These are phyloP conservation scores for Holacanthus passer DNA, from an alignment of 2,113 vertebrate genomes.

Conservation along the genomic window DNA sequence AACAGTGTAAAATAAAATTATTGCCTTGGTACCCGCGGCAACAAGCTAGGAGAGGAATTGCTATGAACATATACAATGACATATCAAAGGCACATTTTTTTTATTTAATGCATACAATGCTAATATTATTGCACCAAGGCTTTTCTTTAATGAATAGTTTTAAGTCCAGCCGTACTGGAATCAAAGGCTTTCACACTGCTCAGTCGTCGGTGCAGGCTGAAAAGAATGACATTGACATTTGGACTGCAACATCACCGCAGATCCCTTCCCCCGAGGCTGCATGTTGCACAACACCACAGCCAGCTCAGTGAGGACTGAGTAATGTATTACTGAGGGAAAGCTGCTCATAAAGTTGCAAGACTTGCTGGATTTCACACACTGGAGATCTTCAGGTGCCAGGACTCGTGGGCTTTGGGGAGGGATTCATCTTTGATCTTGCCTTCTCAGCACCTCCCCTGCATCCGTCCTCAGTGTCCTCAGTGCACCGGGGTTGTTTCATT, in stretches of 20 bases:
- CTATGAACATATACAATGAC: too few relatives aligned
- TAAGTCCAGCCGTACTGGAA: not conserved
- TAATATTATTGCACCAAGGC: not conserved
- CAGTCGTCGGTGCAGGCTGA: not conserved
- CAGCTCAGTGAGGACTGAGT: conserved; percentile 50
- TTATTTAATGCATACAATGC: not conserved
- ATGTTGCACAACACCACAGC: conserved; percentile 44
- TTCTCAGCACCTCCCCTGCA: conserved; percentile 55
- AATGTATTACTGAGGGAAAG: conserved; percentile 52
- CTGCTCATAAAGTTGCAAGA: conserved; percentile 64
- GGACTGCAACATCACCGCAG: conserved; percentile 19
- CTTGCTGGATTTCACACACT: conserved; percentile 66
- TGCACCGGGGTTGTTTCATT: conserved; percentile 21
- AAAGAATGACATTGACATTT: conserved; percentile 35
- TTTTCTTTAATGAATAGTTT: conserved; percentile 2
- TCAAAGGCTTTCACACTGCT: not conserved
- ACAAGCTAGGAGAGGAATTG: not conserved
- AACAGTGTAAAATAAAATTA: not conserved
- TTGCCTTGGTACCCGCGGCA: not conserved
- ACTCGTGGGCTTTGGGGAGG: conserved; percentile 51
- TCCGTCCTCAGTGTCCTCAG: conserved; percentile 42
- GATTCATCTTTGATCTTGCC: conserved; percentile 62
- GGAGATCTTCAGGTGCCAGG: conserved; percentile 61
- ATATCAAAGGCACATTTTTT: too few relatives aligned
- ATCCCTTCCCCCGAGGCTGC: conserved; percentile 32